Conservation (phyloP, 2,797 vertebrate species). For the Sebastes variabilis region DNA sequence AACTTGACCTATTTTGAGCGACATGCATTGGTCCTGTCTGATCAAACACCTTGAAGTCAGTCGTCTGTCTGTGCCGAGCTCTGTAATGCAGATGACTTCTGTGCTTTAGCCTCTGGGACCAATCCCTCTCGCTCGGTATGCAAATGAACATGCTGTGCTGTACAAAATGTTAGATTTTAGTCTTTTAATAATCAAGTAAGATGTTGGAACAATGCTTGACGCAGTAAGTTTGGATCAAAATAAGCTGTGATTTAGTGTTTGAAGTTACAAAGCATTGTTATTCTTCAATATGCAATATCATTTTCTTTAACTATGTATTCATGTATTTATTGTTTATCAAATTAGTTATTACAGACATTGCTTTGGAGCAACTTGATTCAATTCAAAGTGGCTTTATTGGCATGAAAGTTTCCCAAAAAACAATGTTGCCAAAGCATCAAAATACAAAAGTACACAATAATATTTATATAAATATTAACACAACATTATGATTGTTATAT, state of each 20-base stretch:
- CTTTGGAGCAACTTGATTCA: background rate
- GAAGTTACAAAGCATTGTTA: background rate
- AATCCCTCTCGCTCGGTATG: background rate
- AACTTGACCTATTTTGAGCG: slow-evolving; percentile 41
- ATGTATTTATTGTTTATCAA: background rate
- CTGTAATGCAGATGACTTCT: slow-evolving; percentile 41
- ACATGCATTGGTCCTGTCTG: slow-evolving; percentile 11
- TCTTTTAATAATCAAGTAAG: slow-evolving; percentile 4
- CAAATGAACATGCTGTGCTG: slow-evolving; percentile 4
- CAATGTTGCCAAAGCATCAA: too few species aligned
- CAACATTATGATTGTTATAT: too few species aligned
- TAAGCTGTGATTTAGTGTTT: background rate
- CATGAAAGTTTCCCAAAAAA: too few species aligned
- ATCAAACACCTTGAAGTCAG: slow-evolving; percentile 27
- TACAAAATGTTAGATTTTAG: background rate
- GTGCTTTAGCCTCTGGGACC: slow-evolving; percentile 4
- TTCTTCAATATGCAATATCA: background rate
- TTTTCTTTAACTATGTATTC: background rate
- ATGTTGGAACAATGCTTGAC: background rate
- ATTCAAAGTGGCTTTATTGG: too few species aligned
- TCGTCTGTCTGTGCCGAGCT: background rate
- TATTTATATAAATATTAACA: too few species aligned
- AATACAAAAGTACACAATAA: too few species aligned
- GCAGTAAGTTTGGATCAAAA: background rate
- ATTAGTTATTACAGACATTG: background rate